Conservation (phyloP, 2,113 vertebrate species). For the Typhlomys cinereus region DNA sequence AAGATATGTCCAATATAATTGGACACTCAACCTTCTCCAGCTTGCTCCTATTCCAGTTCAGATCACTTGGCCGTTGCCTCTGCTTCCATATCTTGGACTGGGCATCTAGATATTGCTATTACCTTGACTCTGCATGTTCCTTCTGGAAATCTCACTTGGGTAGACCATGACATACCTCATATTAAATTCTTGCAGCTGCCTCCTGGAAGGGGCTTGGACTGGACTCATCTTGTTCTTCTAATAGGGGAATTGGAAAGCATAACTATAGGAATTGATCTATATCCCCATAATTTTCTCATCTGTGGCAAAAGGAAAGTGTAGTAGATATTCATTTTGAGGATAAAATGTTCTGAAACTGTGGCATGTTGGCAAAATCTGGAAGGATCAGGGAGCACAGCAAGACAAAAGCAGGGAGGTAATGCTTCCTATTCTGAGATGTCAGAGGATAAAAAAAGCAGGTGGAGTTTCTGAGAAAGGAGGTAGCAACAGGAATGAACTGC, state of each 20-base stretch:
- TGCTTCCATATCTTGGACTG: background rate
- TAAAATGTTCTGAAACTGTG: background rate
- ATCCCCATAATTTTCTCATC: background rate
- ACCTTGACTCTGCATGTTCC: background rate
- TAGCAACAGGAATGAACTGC: background rate
- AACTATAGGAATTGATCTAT: background rate
- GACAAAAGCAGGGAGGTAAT: background rate
- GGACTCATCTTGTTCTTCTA: background rate
- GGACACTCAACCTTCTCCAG: background rate
- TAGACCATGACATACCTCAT: background rate
- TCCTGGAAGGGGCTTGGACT: background rate
- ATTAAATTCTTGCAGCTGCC: background rate
- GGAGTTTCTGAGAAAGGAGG: background rate
- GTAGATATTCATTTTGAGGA: background rate
- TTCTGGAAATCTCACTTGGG: background rate
- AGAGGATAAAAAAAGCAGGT: conserved; percentile 13
- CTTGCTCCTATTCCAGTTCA: background rate
- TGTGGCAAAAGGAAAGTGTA: background rate
- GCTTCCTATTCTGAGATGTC: background rate
- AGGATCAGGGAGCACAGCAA: background rate
- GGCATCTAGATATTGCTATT: conserved; percentile 8
- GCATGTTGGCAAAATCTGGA: background rate
- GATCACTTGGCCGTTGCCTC: background rate
- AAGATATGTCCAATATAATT: background rate
- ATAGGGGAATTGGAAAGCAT: background rate